Evolutionary conservation across 2,113 vertebrate species (phyloP).

Genomic region (Formicarius rufipectus): DNA sequence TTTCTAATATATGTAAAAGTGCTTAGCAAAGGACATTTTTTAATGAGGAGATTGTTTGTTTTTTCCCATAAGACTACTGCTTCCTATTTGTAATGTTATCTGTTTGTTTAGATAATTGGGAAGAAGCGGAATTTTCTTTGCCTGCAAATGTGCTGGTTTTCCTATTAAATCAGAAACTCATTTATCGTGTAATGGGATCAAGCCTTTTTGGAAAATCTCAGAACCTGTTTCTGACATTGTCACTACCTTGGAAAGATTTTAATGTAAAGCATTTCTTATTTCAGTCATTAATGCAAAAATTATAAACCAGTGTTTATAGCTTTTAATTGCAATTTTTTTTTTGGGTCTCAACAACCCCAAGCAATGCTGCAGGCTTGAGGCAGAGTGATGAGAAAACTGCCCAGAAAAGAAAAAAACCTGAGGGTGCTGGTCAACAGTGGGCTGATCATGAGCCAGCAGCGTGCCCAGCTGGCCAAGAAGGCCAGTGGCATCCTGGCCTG

Average conservation of each 20-base stretch:
- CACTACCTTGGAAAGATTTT: not conserved
- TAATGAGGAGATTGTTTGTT: conserved; percentile 59
- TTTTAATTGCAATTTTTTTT: not conserved
- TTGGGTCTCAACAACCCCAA: not conserved
- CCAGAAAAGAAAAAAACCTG: not conserved
- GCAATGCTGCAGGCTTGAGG: not conserved
- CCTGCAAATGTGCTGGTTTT: not conserved
- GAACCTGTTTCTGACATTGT: not conserved
- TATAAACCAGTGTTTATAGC: not conserved
- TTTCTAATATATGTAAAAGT: not conserved
- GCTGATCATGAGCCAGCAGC: not conserved
- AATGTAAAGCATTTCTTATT: not conserved
- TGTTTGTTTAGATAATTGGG: conserved; percentile 31
- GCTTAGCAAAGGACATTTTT: conserved; percentile 31
- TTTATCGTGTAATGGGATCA: not conserved
- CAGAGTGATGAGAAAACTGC: not conserved
- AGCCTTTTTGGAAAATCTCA: not conserved
- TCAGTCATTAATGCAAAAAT: not conserved
- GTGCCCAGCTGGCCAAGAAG: not conserved
- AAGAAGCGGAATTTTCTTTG: conserved; percentile 40
- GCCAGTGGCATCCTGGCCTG: not conserved
- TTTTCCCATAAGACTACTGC: conserved; percentile 45
- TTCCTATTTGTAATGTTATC: conserved; percentile 20
- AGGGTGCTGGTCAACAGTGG: accelerated
- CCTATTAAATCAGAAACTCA: not conserved